Base-by-base conservation (phyloP, 2,797 vertebrate species). In the Ispidina picta region DNA sequence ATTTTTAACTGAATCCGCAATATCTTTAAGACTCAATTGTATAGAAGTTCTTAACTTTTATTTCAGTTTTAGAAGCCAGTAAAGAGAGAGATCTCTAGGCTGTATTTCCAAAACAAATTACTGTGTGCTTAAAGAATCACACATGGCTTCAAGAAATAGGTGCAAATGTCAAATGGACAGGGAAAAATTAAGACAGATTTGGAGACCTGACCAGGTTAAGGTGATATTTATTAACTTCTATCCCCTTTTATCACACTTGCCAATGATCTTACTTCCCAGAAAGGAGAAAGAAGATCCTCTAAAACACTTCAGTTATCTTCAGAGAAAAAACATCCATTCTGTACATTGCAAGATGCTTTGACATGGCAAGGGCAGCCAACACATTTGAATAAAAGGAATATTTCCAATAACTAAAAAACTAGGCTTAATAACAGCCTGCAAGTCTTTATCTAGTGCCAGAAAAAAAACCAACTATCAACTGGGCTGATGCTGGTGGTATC, bases 31-130 rank as follows among this genome's bases (percentile, higher is more conserved):
- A 93, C 76, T 82, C 75, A 68, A 85, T 87, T 89, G 55, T 77
- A 35, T 46, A 73, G 88, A 92, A 78, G 52, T 95, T 94, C 60
- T 78, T 43, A 71, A 85, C 65, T 79, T 81, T 52, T 55, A 37
- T 82, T 83, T 92, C 84, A 55, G 74, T 92, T 94, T 71, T 28
- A 82, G 33, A 77, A 71, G 90, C 78, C 85, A 87, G 54, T 21
- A 80, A 75, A 95, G 75, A 76, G 70, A 51, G 44, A 74, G 44
- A 86, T 80, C 91, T 89, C 76, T 49, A 76, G 90, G 17, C 55
- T 41, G 16, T 79, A 80, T 94, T 90, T 79, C 73, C 90, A 92
- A 92, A 93, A 92, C 85, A 94, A 83, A 91, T 86, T 88, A 48
- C 37, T 70, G 55, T 2, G 1, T 62, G 46, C 79, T 78, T 59